These are phyloP conservation scores for Andrena minutula DNA, from an alignment of 2,888 invertebrate genomes.

Conservation along the genomic window DNA sequence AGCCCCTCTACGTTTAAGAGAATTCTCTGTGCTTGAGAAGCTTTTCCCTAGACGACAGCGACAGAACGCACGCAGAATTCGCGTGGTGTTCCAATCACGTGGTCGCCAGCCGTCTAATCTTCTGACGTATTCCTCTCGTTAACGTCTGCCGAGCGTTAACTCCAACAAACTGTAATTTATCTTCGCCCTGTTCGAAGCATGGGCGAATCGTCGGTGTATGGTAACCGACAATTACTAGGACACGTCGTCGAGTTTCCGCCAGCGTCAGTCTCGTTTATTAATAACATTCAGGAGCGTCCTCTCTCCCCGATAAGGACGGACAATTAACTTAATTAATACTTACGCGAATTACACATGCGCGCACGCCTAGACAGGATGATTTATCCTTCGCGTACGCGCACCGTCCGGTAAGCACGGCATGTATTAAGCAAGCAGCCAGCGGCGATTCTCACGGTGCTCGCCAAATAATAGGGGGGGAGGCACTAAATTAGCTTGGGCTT, in stretches of 20 bases:
- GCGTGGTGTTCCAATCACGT: constrained; percentile 35
- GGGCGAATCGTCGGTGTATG: background rate
- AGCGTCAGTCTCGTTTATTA: constrained; percentile 2
- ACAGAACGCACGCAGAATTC: background rate
- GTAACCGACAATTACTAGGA: background rate
- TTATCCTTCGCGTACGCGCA: constrained; percentile 39
- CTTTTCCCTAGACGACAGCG: background rate
- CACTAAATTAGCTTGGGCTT: constrained; percentile 53
- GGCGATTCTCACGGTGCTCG: constrained; percentile 52
- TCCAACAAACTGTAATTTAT: background rate
- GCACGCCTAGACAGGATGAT: constrained; percentile 45
- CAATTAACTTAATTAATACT: constrained; percentile 62
- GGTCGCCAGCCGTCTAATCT: background rate
- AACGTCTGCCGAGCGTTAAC: background rate
- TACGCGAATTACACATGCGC: constrained; percentile 38
- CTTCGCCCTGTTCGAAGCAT: background rate
- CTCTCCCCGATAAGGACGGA: background rate
- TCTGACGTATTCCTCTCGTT: background rate
- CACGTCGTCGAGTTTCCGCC: background rate
- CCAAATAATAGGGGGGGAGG: constrained; percentile 49
- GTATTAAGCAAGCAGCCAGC: constrained; percentile 49
- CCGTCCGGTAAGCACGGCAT: constrained; percentile 21
- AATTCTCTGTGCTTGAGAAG: background rate
- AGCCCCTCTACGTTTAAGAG: background rate
- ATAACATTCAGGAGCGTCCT: constrained; percentile 16